A percentile compares a stretch with the other conserved stretches of the same genome.
phyloP scores from a whole-genome alignment of 2,113 vertebrate species.

The Ailuropoda melanoleuca region DNA sequence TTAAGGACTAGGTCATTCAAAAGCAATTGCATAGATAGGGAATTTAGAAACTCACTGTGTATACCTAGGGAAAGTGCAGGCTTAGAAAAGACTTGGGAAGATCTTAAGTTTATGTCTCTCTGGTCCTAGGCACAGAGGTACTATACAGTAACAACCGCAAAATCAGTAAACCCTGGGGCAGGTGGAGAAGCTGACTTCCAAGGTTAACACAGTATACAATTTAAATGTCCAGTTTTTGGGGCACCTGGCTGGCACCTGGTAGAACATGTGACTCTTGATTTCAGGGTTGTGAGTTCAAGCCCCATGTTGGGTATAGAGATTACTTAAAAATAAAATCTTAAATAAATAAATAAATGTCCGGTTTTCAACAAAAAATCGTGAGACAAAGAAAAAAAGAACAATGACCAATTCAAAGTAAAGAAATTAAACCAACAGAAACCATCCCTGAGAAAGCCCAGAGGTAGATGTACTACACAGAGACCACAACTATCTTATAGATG shows the following conservation, averaged over 20 bases:
- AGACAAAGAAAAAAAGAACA: background rate
- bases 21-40: background rate
- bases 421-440: background rate
- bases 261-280: background rate
- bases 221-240: background rate
- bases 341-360: background rate
- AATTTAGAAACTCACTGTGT: background rate
- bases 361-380: background rate
- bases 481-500: background rate
- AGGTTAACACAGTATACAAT: background rate
- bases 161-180: background rate
- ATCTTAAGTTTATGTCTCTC: background rate
- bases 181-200: background rate
- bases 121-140: background rate
- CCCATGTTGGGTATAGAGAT: background rate
- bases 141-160: background rate
- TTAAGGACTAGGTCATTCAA: background rate
- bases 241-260: background rate
- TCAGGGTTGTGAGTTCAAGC: background rate
- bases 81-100: background rate
- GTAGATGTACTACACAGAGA: background rate
- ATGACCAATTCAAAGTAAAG: background rate
- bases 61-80: background rate
- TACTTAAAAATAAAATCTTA: background rate
- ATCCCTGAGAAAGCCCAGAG: background rate